Conservation (phyloP, 1,140 invertebrate genomes). For the Eumaeus atala region DNA sequence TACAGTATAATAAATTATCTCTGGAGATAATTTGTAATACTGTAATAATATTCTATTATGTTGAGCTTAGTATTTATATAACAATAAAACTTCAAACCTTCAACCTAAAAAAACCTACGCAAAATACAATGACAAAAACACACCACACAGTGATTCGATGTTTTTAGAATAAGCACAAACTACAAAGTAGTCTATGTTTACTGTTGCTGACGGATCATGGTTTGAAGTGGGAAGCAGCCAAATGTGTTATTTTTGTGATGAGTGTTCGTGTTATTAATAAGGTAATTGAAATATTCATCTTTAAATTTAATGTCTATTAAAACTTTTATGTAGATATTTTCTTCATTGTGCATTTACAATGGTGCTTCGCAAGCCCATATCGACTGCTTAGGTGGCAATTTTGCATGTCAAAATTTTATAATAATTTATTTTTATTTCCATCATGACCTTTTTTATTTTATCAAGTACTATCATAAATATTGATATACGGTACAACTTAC, state of each 20-base stretch:
- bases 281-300: slow-evolving; percentile 43
- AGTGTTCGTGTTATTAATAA: slow-evolving; percentile 65
- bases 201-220: slow-evolving; percentile 66
- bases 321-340: background rate
- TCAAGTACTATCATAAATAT: background rate
- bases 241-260: slow-evolving; percentile 72
- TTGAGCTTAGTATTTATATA: too few relatives aligned
- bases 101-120: too few relatives aligned
- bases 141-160: slow-evolving; percentile 16
- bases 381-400: slow-evolving; percentile 63
- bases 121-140: too few relatives aligned
- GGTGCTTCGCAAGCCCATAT: slow-evolving; percentile 23
- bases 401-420: slow-evolving; percentile 48
- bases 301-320: background rate
- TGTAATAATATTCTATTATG: too few relatives aligned
- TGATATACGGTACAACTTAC: background rate
- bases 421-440: slow-evolving; percentile 24
- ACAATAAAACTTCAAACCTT: too few relatives aligned
- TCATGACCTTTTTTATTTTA: slow-evolving; percentile 1
- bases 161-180: slow-evolving; percentile 11
- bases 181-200: slow-evolving; percentile 37
- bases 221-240: slow-evolving; percentile 65
- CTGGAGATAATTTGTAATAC: too few relatives aligned
- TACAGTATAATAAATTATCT: too few relatives aligned
- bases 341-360: background rate